phyloP scores from a whole-genome alignment of 2,888 invertebrate species.

The Brenthis hecate region DNA sequence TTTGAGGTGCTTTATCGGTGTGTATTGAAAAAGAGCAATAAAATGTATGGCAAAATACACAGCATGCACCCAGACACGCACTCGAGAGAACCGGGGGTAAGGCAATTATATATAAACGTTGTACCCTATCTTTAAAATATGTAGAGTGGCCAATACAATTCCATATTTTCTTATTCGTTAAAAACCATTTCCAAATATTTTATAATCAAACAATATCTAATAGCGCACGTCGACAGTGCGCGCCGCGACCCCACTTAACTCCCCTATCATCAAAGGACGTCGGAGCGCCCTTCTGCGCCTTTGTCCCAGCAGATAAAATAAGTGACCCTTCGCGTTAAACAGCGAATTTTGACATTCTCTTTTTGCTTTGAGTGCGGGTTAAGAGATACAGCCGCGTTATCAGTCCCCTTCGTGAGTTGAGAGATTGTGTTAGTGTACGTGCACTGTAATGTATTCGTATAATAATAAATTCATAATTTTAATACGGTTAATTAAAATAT shows the following conservation, averaged over 20 bases:
- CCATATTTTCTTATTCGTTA: too few relatives aligned
- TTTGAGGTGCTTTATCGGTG: too few relatives aligned
- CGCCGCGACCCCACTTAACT: slow-evolving; percentile 9
- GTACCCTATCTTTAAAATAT: too few relatives aligned
- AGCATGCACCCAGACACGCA: too few relatives aligned
- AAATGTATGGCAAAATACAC: too few relatives aligned
- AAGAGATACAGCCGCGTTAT: slow-evolving; percentile 13
- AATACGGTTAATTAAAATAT: too few relatives aligned
- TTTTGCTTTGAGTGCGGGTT: slow-evolving; percentile 22
- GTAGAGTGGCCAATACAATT: too few relatives aligned
- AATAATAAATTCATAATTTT: too few relatives aligned
- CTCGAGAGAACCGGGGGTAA: too few relatives aligned
- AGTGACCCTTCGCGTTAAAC: slow-evolving; percentile 30
- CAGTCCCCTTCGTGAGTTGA: background rate
- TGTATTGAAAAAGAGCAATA: too few relatives aligned
- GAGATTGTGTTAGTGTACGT: background rate
- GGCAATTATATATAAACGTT: too few relatives aligned
- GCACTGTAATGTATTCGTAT: too few relatives aligned
- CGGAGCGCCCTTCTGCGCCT: slow-evolving; percentile 14
- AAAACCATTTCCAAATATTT: background rate
- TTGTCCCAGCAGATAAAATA: slow-evolving; percentile 21
- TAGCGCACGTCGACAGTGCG: background rate
- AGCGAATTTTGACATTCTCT: slow-evolving; percentile 28
- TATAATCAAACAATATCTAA: background rate
- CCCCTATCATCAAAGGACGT: slow-evolving; percentile 22